A percentile compares a stretch with the other conserved stretches of the same genome.
Evolutionary conservation across 2,113 vertebrate species (phyloP).

Genomic region (Danio rerio): GRCz12tu NC_133188.1:29529001-29529500

Average conservation of each 20-base stretch:
- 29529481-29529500: conserved; percentile 46
- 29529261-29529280: conserved; percentile 85
- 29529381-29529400: conserved; percentile 49
- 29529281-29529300: conserved; percentile 98
- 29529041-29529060: background rate
- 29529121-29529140: conserved; percentile 78
- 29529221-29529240: conserved; percentile 88
- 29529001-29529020: background rate
- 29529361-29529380: conserved; percentile 83
- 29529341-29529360: conserved; percentile 86
- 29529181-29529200: conserved; percentile 82
- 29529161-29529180: conserved; percentile 85
- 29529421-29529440: conserved; percentile 22
- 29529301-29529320: conserved; percentile 89
- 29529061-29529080: conserved; percentile 6
- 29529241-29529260: conserved; percentile 81
- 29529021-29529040: too few relatives aligned
- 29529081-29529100: background rate
- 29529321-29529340: conserved; percentile 82
- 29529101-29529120: conserved; percentile 5
- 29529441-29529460: conserved; percentile 15
- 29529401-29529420: conserved; percentile 48
- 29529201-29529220: conserved; percentile 88
- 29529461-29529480: conserved; percentile 41
- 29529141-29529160: conserved; percentile 80